Evolutionary conservation across 2,113 vertebrate species (phyloP).

Genomic region (Arvicanthis niloticus): DNA sequence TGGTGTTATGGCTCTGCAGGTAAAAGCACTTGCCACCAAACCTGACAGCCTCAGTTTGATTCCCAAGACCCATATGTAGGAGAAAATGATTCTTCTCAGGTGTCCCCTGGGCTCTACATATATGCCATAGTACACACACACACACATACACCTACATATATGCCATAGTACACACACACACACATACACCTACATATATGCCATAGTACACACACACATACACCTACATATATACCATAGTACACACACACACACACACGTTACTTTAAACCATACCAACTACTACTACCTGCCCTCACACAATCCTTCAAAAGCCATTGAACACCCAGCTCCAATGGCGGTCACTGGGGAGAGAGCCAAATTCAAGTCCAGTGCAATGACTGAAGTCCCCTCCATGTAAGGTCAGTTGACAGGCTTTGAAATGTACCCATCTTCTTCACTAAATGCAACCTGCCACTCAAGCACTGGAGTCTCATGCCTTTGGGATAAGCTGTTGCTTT

Average conservation of each 20-base stretch:
- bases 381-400: not conserved
- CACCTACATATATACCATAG: not conserved
- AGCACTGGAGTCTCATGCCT: not conserved
- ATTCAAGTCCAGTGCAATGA: not conserved
- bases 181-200: not conserved
- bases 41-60: not conserved
- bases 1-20: not conserved
- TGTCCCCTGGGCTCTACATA: too few relatives aligned
- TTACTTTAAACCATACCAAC: not conserved
- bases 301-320: not conserved
- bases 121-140: not conserved
- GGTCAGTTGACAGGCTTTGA: not conserved
- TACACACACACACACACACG: not conserved
- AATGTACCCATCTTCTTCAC: too few relatives aligned
- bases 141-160: not conserved
- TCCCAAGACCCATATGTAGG: not conserved
- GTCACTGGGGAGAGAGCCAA: too few relatives aligned
- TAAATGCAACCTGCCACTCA: not conserved
- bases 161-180: not conserved
- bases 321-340: not conserved
- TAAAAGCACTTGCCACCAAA: not conserved
- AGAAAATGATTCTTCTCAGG: not conserved
- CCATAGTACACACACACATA: not conserved
- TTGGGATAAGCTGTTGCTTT: not conserved
- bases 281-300: not conserved